Base-by-base conservation (phyloP, 2,797 vertebrate species). In the Acipenser transmontanus region DNA sequence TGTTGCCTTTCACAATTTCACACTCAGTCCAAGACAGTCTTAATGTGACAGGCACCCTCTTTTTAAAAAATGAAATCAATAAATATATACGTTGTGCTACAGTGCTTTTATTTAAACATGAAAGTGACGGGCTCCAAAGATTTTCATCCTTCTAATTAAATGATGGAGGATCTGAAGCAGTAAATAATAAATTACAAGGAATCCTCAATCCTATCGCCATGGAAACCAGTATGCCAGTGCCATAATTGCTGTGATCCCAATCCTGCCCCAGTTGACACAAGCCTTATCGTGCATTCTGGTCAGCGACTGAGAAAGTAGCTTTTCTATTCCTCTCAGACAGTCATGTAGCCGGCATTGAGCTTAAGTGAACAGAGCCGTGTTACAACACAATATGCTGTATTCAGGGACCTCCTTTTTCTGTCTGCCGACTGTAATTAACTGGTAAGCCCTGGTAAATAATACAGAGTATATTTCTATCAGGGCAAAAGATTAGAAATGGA, bases 161-260 rank as follows among this genome's bases (percentile, higher is more conserved):
- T 84, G 81, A 87, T 77, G 81, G 80, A 86, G 81, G 79, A 86
- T 89, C 80, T 85, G 80, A 86, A 85, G 84, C 80, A 79, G 84
- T 90, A 89, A 87, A 92, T 92, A 89, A 90, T 88, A 92, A 88
- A 91, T 89, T 79, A 88, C 86, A 91, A 85, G 83, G 84, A 89
- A 92, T 87, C 82, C 84, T 81, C 84, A 75, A 83, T 90, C 82
- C 79, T 81, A 92, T 95, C 85, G 83, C 90, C 91, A 93, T 89
- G 87, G 91, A 91, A 94, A 95, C 93, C 68, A 69, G 76, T 85
- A 80, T 82, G 84, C 84, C 82, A 81, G 78, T 87, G 78, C 86
- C 87, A 81, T 92, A 89, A 92, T 85, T 86, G 88, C 88, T 80
- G 81, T 80, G 85, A 91, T 91, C 84, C 80, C 83, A 83, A 81